A percentile compares a stretch with the other conserved stretches of the same genome.
Conservation (phyloP, 2,113 vertebrate genomes). For the Reinhardtius hippoglossoides region DNA sequence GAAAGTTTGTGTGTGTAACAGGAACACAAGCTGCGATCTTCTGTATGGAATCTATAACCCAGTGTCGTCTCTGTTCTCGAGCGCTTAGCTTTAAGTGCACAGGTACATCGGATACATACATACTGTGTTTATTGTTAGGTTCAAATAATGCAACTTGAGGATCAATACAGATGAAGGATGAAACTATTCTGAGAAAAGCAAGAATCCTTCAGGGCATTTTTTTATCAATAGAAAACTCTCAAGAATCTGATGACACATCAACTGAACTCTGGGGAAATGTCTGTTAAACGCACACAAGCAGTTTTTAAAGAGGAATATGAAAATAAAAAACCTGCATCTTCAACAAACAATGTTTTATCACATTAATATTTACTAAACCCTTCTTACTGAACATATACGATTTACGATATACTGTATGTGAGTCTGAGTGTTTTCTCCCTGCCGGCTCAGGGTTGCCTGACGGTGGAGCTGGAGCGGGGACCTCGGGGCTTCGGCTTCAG, state of each 20-base stretch:
- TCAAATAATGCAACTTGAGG: background rate
- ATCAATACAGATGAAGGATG: background rate
- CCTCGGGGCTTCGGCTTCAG: slow-evolving; percentile 95
- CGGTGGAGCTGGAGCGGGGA: slow-evolving; percentile 91
- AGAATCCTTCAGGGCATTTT: background rate
- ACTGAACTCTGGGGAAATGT: background rate
- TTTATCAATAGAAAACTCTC: background rate
- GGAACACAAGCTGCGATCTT: background rate
- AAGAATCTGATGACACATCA: background rate
- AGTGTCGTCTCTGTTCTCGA: background rate
- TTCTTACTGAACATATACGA: background rate
- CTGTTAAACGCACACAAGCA: background rate
- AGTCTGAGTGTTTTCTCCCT: slow-evolving; percentile 13
- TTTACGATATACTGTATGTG: background rate
- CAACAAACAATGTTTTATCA: background rate
- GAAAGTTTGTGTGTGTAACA: background rate
- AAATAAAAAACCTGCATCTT: background rate
- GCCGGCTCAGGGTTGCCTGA: slow-evolving; percentile 85
- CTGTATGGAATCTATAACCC: too few relatives aligned
- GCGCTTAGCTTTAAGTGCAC: background rate
- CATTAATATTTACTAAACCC: background rate
- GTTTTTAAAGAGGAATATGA: background rate
- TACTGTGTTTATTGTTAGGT: background rate
- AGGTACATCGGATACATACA: background rate
- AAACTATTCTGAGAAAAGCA: background rate